Base-by-base conservation (phyloP, 2,113 vertebrate species). In the Rattus norvegicus region DNA sequence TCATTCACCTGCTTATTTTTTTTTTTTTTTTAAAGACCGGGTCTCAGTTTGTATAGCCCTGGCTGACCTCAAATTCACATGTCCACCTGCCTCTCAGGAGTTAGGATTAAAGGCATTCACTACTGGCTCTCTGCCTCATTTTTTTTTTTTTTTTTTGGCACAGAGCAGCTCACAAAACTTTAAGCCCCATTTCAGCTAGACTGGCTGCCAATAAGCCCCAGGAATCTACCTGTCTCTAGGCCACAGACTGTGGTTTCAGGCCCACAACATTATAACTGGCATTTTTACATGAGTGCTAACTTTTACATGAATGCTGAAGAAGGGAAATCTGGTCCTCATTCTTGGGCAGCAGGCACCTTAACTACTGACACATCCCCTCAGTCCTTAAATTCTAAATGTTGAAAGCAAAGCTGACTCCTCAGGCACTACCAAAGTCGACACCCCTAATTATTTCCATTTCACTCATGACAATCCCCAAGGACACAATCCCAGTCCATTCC, bases 361-460 rank as follows among this genome's bases (percentile, higher is more conserved):
- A 20, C 65, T 20, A 88, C 30, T 4, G 47, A 47, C 39, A 52
- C 67, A 36, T 49, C 20, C 54, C 33, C 12, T 49, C 61, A 36
- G 43, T 1, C n/a, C 33, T 88, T 72, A 5, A 70, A 52, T 72
- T 36, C 47, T 52, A 79, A 69, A 97, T 80, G 69, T 70, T 95
- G 8, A 47, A 96, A 95, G 36, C 14, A 39, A 97, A 92, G 30
- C 19, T n/a, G 10, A 86, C 52, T 88, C 88, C 92, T 89, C 73
- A 90, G 67, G 28, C 30, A 2, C 20, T 92, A 43, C 24, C 56
- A 80, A 33, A 92, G 52, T 49, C 30, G 28, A 22, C 0, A n/a
- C 26, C 54, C 47, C 30, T 95, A n/a, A 19, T 36, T 14, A 92
- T 22, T 63, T 72, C 69, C 20, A 75, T 33, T 63, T 81, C 22